Base-by-base conservation (phyloP, 2,797 vertebrate species). In the Amblyraja radiata region DNA sequence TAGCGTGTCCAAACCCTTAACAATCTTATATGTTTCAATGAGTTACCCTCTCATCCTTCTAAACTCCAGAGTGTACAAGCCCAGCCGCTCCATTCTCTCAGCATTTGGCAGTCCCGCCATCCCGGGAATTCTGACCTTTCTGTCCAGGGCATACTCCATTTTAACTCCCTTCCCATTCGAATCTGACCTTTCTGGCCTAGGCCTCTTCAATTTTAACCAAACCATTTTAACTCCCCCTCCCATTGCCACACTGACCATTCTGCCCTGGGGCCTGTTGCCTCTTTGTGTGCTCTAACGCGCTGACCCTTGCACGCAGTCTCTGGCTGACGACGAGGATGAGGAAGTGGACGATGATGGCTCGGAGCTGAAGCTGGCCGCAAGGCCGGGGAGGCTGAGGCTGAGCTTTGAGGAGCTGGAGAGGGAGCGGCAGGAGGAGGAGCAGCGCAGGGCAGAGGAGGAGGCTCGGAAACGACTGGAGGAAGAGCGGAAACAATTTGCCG, bases 321-420 rank as follows among this genome's bases (percentile, higher is more conserved):
- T 97, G 39, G 97, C 97, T 18, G 97, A 97, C 10, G 97, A 97
- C 16, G 97, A 97, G 21, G 97, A 97, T 81, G 46, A 46, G 46
- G 46, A 46, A 46, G 46, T 3, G 46, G 46, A 46, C 3, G 46
- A 46, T 5, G 46, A 46, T 4, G 2, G 96, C 94, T 96, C 97
- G 91, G 94, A 96, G 71, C 96, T 96, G 94, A 94, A 96, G 93
- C 97, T 97, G 92, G 95, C 96, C 63, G 95, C 93, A 78, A 93
- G 96, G 84, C 97, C 97, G 0, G 97, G 97, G 23, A 97, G 97
- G 95, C 95, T 98, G 79, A 96, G 96, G 18, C 96, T 95, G 94
- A 97, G 97, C 93, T 98, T 98, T 86, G 97, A 98, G 94, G 97
- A 98, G 74, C 94, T 97, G 94, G 96, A 97, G 93, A 96, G 96